Evolutionary conservation across 2,888 invertebrate genomes (phyloP), one percentile per base, ranked within the genome.

Genomic region (Epiblema foenella): DNA sequence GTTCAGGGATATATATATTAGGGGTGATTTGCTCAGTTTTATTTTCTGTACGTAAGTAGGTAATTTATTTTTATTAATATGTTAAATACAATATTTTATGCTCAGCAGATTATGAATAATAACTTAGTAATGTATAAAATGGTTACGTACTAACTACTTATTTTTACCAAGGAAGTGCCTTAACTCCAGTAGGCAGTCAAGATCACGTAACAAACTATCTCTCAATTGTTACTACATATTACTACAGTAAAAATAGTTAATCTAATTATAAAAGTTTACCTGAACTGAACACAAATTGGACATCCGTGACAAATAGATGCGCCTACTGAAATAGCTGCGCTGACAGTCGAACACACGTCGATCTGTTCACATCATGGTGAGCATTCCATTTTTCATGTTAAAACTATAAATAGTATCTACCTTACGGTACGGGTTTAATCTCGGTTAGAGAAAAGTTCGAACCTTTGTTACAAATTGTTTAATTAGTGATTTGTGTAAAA

Each of bases 381-480:
- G 81, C 85, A 87, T 89, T 87, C 89, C 89, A 92, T 92, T 93
- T 90, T 90, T 93, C 92, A 91, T 90, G 86, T 89, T 87, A 85
- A 88, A 46, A 84, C 86, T 88, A 88, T 86, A 90, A 89, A 89
- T 90, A 89, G 85, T 69, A 57, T 65, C 70, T 46, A n/a, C n/a
- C n/a, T n/a, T n/a, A n/a, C n/a, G n/a, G n/a, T n/a, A 46, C 46
- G 46, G 67, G 68, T 77, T 77, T 72, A 75, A 79, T 74, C 75
- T 54, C 66, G 63, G 68, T 46, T 72, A 68, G 60, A 58, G 59
- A 65, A 60, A 24, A 29, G 65, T 67, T 76, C 70, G 54, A 52
- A 37, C 60, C 69, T 68, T 74, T 70, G 54, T 71, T 71, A n/a
- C 67, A 24, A 18, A 24, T 49, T 37, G n/a, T 8, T 46, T 46